Evolutionary conservation across 2,888 invertebrate species (phyloP), one percentile per base, ranked within the genome.

Genomic region (Anthophora plumipes): DNA sequence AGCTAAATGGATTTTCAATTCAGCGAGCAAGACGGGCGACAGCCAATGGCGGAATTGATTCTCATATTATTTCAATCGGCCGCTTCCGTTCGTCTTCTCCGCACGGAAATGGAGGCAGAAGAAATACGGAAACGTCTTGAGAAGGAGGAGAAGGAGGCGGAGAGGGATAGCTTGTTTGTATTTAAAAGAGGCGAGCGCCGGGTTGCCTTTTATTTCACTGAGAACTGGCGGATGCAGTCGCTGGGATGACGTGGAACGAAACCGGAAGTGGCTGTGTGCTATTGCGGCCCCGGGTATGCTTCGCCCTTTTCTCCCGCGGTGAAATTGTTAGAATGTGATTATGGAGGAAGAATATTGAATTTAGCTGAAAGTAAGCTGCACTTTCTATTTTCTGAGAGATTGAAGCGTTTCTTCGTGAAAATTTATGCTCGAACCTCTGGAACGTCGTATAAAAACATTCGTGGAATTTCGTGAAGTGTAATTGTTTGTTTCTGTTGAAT

Each of bases 31-130:
- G 25, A 17, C 2, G 20, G 17, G 22, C 17, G 61, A 22, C 25
- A 59, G 69, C 22, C 54, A 48, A 9, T 55, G 25, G 17, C 6
- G 57, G 43, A 77, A 84, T 77, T 69, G 84, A 82, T 85, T 85
- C 69, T 75, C 66, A 43, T 82, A 82, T 85, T 82, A 84, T 82
- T 75, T 78, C 78, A 57, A 78, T 82, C 82, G 67, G 55, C 14
- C 55, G 68, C 69, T 57, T 54, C 66, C 50, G 69, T 61, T 68
- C 71, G 55, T 50, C 55, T 55, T 73, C 63, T 79, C 41, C 46
- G 43, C 59, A 43, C 74, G 67, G 69, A 80, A 73, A 77, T 63
- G 55, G 59, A 75, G 57, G 54, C 57, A 22, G 50, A 46, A 46
- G 72, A 68, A 84, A 71, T 25, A 20, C 54, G 67, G 48, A 39